These are phyloP conservation scores for Acrocyrtus sp. DNA, from an alignment of 2,888 invertebrate genomes.

Conservation along the genomic window DNA sequence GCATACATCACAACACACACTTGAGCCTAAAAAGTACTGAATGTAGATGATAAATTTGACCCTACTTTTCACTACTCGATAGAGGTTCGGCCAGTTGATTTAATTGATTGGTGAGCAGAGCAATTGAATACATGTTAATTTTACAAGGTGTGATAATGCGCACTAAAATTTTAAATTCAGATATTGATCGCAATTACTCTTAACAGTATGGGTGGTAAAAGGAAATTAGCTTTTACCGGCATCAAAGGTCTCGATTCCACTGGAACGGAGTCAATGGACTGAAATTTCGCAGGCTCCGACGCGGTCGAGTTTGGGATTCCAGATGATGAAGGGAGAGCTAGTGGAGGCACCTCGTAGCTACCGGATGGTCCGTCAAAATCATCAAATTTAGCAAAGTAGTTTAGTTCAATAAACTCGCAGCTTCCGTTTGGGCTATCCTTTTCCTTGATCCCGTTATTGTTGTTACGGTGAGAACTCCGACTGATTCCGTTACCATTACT, in stretches of 20 bases:
- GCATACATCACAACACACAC: too few species aligned
- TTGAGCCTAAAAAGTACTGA: too few species aligned
- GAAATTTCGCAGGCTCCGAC: conserved; percentile 50
- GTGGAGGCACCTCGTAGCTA: too few species aligned
- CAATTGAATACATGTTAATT: background rate
- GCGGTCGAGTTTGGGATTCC: conserved; percentile 4
- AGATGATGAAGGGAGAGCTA: too few species aligned
- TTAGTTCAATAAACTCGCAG: too few species aligned
- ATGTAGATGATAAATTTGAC: too few species aligned
- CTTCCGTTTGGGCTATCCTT: background rate
- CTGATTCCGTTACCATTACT: conserved; percentile 7
- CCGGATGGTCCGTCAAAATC: too few species aligned
- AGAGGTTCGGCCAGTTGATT: too few species aligned
- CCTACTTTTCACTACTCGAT: too few species aligned
- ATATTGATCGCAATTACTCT: too few species aligned
- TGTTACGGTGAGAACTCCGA: conserved; percentile 8
- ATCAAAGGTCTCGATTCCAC: conserved; percentile 52
- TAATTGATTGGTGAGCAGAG: background rate
- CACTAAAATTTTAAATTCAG: background rate
- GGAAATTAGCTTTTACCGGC: conserved; percentile 57
- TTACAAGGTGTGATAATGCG: background rate
- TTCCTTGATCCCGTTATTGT: conserved; percentile 15
- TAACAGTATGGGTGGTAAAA: too few species aligned
- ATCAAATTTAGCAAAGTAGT: too few species aligned
- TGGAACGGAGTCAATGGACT: conserved; percentile 54